phyloP scores from a whole-genome alignment of 2,797 vertebrate genomes.

The Philypnodon macrostomus region DNA sequence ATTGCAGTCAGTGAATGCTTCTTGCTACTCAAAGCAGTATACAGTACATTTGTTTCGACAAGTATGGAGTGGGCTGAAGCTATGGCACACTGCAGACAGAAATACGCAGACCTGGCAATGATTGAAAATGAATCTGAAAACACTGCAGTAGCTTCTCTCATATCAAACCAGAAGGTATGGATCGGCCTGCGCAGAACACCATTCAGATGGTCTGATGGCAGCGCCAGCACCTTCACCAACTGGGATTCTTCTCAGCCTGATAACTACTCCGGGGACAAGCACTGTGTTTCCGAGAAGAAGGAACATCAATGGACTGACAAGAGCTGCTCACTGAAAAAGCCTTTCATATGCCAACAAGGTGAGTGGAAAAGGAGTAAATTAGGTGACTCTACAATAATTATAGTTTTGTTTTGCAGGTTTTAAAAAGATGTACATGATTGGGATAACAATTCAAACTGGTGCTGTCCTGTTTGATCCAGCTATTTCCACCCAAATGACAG shows the following conservation, averaged over 20 bases:
- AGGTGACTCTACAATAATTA: background rate
- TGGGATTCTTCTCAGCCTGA: constrained; percentile 3
- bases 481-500: background rate
- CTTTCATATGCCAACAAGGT: background rate
- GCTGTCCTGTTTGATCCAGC: constrained; percentile 1
- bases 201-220: background rate
- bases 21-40: too few species aligned
- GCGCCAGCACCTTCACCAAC: background rate
- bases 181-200: background rate
- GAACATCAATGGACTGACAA: background rate
- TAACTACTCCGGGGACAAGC: background rate
- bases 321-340: background rate
- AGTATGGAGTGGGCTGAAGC: too few species aligned
- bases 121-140: background rate
- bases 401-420: background rate
- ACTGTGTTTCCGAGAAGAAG: background rate
- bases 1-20: too few species aligned
- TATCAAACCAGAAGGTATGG: background rate
- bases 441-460: background rate
- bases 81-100: too few species aligned
- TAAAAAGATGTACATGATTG: background rate
- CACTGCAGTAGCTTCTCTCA: background rate
- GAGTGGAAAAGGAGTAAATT: background rate
- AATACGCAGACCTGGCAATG: background rate
- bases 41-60: too few species aligned